phyloP scores from a whole-genome alignment of 2,797 vertebrate genomes.

The Scleropages formosus region DNA sequence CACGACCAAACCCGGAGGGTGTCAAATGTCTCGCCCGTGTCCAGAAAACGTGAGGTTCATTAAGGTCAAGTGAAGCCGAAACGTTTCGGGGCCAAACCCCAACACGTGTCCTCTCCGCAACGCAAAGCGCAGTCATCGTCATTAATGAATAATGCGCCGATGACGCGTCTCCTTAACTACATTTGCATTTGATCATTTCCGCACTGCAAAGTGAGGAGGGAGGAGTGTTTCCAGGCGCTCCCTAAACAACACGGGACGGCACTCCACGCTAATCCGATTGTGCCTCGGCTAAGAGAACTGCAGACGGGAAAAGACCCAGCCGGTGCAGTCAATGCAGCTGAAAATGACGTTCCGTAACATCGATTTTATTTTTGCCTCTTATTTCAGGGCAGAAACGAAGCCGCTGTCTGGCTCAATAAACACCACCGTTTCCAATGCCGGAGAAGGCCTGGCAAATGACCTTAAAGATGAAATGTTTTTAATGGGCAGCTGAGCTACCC shows the following conservation, averaged over 20 bases:
- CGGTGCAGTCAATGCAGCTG: neutral
- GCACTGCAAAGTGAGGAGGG: neutral
- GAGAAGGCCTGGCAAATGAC: neutral
- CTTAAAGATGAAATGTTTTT: neutral
- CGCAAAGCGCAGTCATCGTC: slow-evolving; percentile 32
- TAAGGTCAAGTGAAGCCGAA: slow-evolving; percentile 18
- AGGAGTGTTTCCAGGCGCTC: neutral
- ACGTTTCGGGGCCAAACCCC: neutral
- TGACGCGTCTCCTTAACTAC: slow-evolving; percentile 2
- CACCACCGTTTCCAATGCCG: neutral
- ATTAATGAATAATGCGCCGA: neutral
- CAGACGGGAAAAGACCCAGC: neutral
- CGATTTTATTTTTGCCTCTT: neutral
- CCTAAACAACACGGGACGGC: too few species aligned
- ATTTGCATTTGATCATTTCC: neutral
- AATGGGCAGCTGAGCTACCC: neutral
- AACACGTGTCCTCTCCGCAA: slow-evolving; percentile 27
- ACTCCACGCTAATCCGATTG: neutral
- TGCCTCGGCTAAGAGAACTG: neutral
- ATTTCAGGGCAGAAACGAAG: neutral
- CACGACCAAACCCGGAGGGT: slow-evolving; percentile 27
- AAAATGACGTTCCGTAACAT: neutral
- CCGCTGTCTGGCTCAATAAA: neutral
- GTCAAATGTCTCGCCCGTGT: slow-evolving; percentile 51
- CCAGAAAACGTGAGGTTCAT: slow-evolving; percentile 35